Evolutionary conservation across 64 coral and sea anemone genomes (phyloP), one percentile per base, ranked within the genome.

Genomic region (Hydrozoanthus tunicans): DNA sequence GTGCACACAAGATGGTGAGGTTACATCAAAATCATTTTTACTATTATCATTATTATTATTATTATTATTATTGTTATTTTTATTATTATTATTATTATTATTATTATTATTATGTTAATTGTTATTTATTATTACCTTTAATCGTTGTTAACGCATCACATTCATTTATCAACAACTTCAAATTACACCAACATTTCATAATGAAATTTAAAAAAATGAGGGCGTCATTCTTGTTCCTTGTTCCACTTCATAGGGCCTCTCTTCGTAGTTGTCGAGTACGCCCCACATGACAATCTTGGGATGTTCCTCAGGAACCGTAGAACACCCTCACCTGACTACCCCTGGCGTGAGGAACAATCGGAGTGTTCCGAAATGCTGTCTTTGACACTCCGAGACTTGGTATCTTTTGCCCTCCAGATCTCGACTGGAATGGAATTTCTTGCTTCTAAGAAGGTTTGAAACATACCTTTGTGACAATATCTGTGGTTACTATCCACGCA

Each of bases 371-470:
- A 81, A 1, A 17, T 79, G 7, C 13, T 80, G 51, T 70, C 89
- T 3, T 81, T 91, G 58, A 79, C 79, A 26, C n/a, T 81, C 58
- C 79, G 89, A 13, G 77, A 91, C 56, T 27, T 91, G 59, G 23
- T 91, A 68, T 91, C 89, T 7, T 91, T 80, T 24, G 9, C 77
- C 12, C 76, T 80, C 70, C 89, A 91, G 32, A 59, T 81, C 26
- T 73, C 89, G 23, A 65, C 51, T 5, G 89, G 89, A 52, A 91
- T 91, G 89, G 89, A 91, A 64, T 91, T 81, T 25, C 77, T 91
- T 6, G 59, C 89, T 81, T 91, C 89, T 17, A 81, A 80, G 51
- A 91, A 70, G 89, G 89, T 91, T 58, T 15, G 11, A 66, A 67
- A 6, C 5, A 81, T 13, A 56, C 77, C 7, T 7, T 81, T 43